Base-by-base conservation (phyloP, 2,113 vertebrate genomes). In the Tonatia bakeri region DNA sequence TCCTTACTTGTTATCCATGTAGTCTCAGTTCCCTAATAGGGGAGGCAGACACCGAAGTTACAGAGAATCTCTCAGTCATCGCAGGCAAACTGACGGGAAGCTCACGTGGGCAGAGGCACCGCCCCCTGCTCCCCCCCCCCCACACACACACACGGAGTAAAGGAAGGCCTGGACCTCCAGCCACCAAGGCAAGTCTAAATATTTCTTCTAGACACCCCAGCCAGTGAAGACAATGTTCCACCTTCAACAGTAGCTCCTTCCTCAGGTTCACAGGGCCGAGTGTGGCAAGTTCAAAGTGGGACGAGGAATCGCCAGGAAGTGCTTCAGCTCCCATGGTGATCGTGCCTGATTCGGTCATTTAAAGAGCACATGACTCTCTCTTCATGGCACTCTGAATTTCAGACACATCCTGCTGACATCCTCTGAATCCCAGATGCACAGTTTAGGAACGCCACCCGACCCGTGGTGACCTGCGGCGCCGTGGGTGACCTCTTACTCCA, bases 231-330 rank as follows among this genome's bases (percentile, higher is more conserved):
- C 73, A 75, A 19, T 33, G 56, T n/a, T 67, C 61, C 64, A 67
- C 15, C 43, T 43, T 72, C 84, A 17, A 45, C 79, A 56, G 77
- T 0, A 45, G 10, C 84, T 73, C 31, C 87, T 65, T 70, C 52
- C 85, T 89, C 80, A 61, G 77, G 86, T 47, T 43, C 72, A 26
- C 28, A n/a, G 64, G 90, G 69, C 92, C 70, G 20, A n/a, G 79
- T 15, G 33, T 3, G 10, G 75, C 61, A 52, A 33, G 69, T 2
- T n/a, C 64, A 52, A 67, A 80, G 31, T 1, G 36, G 54, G 75
- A 47, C 26, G 76, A 67, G 20, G 65, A 67, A 47, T 50, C 16
- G 38, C 54, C 47, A 56, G 79, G 45, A 90, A 72, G 40, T 4
- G 54, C 69, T 26, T 64, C 12, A 7, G 56, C 76, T 52, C 56